Base-by-base conservation (phyloP, 2,113 vertebrate genomes). In the Aldabrachelys gigantea region DNA sequence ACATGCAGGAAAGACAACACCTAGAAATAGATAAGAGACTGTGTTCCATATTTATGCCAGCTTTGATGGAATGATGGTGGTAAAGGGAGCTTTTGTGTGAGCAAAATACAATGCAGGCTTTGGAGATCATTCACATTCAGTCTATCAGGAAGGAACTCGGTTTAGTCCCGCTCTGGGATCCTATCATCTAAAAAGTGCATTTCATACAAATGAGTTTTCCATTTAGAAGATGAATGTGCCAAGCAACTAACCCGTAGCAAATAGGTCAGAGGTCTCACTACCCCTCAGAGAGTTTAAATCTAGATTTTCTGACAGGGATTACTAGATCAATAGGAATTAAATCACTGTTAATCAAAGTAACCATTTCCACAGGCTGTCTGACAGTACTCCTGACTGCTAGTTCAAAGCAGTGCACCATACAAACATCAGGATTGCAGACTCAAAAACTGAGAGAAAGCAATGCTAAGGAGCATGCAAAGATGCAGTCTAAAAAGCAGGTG, bases 191-290 rank as follows among this genome's bases (percentile, higher is more conserved):
- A 3, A 3, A 91, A 91, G 65, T 1, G 53, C 22, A n/a, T 52
- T 80, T 90, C 17, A 16, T 50, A 3, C 87, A 81, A 92, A 50
- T 81, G 56, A 75, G 85, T 78, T 92, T 82, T 38, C n/a, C 24
- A 57, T 80, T 90, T 56, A 22, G 93, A 92, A 89, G 59, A 72
- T 84, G 78, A 89, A 94, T 84, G 75, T 83, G 54, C 79, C 49
- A 91, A 59, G 85, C 7, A n/a, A 88, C 24, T 38, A 84, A 82
- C 41, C n/a, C 9, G 6, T 0, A 38, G 25, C 29, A 86, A 50
- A 59, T 5, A 65, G 47, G 25, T 21, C 69, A 82, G 79, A 87
- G 50, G 80, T 91, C 91, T 14, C 41, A 50, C 25, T 38, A 21
- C n/a, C n/a, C n/a, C 19, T n/a, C n/a, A 9, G 82, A 54, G 50